phyloP scores from a whole-genome alignment of 2,888 invertebrate genomes.

The Hypomecis punctinalis region DNA sequence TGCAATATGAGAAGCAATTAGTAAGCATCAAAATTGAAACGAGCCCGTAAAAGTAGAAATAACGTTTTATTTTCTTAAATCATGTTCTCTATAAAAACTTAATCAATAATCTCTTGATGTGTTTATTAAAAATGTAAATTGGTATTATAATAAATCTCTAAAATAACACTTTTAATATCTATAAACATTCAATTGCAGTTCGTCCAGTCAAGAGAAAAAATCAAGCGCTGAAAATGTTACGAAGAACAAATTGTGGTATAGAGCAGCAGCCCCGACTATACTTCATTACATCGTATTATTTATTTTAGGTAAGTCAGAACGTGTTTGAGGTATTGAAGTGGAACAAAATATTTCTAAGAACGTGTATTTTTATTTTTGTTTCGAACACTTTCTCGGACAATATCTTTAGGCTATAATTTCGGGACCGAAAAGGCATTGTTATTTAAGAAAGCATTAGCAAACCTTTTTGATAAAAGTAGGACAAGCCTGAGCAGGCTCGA shows the following conservation, averaged over 20 bases:
- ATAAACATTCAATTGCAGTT: constrained; percentile 18
- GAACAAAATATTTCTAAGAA: background rate
- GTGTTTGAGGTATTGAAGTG: background rate
- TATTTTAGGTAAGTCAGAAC: constrained; percentile 54
- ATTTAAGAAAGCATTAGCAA: constrained; percentile 16
- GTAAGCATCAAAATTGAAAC: constrained; percentile 47
- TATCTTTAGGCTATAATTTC: constrained; percentile 2
- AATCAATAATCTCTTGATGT: too few species aligned
- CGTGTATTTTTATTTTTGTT: constrained; percentile 1
- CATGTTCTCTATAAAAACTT: too few species aligned
- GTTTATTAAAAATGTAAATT: background rate
- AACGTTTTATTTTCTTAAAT: too few species aligned
- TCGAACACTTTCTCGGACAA: background rate
- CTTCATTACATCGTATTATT: constrained; percentile 51
- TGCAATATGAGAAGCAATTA: constrained; percentile 50
- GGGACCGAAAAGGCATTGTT: constrained; percentile 7
- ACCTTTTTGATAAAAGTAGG: constrained; percentile 24
- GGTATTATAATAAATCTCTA: background rate
- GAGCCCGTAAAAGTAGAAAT: background rate
- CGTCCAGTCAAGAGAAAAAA: constrained; percentile 19
- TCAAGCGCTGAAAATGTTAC: constrained; percentile 36
- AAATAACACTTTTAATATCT: background rate
- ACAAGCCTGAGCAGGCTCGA: constrained; percentile 28
- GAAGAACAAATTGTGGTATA: constrained; percentile 43
- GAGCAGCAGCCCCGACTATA: constrained; percentile 39